Evolutionary conservation across 1,140 invertebrate genomes (phyloP), one percentile per base, ranked within the genome.

Genomic region (Manduca sexta): DNA sequence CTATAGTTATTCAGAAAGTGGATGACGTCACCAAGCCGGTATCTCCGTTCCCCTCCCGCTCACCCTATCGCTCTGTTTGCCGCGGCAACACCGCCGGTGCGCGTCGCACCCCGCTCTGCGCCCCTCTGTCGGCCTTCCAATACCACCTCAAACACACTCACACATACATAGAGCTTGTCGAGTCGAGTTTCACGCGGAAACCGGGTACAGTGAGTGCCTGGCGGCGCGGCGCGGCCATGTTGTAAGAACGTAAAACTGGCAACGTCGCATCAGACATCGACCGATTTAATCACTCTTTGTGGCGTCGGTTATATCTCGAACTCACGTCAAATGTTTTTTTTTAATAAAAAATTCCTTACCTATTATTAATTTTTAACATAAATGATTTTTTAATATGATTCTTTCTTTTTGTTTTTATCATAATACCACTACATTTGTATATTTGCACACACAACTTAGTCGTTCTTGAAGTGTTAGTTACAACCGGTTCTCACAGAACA

Each of bases 181-280:
- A 70, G 69, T 82, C 69, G 77, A 67, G 78, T 84, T 84, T 83
- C 78, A 82, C 76, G 79, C 78, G 78, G 80, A 81, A 84, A 81
- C 80, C 55, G 72, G 66, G 75, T 72, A 76, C 75, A 67, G 69
- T 70, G 67, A 73, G 70, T 65, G 72, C 14, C 34, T 35, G 34
- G 34, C 38, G 17, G 43, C 43, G 30, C 12, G 31, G 42, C 31
- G 43, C 78, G 69, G 78, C 83, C 77, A 81, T 81, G 77, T 86
- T 81, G 76, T 77, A 80, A 80, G 76, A 76, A 18, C 31, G 74
- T 75, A 75, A 74, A 76, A 62, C 71, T 75, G 81, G 81, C 81
- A 85, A 85, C 81, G 79, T 71, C 79, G 82, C 82, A 79, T 69
- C 77, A 84, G 77, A 83, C 81, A 82, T 82, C 81, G 77, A 84